Percentiles rank a stretch among this genome's conserved stretches.
phyloP scores from a whole-genome alignment of 1,140 invertebrate genomes.

The Drosophila miranda region DNA sequence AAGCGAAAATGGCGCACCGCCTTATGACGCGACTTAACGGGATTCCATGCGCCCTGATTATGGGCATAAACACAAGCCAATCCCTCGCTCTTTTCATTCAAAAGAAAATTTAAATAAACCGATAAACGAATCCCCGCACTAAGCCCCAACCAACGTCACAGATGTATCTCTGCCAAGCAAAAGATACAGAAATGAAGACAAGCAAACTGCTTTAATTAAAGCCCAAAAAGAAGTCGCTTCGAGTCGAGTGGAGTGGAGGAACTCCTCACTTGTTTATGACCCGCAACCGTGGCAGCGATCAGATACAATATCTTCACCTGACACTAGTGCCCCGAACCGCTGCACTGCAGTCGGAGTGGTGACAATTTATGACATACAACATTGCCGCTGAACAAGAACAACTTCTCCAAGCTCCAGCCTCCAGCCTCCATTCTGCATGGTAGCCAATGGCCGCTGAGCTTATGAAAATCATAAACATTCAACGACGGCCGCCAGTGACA shows the following conservation, averaged over 20 bases:
- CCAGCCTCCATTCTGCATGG: background rate
- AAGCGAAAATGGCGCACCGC: slow-evolving; percentile 73
- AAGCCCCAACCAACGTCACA: slow-evolving; percentile 55
- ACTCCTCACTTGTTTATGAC: slow-evolving; percentile 65
- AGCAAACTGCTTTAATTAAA: slow-evolving; percentile 75
- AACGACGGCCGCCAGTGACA: slow-evolving; percentile 63
- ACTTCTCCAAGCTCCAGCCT: slow-evolving; percentile 31
- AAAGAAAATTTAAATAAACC: slow-evolving; percentile 69
- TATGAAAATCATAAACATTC: slow-evolving; percentile 82
- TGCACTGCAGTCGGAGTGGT: slow-evolving; percentile 25
- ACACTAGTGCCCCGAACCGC: slow-evolving; percentile 42
- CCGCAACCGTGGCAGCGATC: slow-evolving; percentile 67
- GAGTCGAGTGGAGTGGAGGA: background rate
- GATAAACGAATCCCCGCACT: slow-evolving; percentile 65
- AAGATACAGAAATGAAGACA: slow-evolving; percentile 63
- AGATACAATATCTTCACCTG: slow-evolving; percentile 76
- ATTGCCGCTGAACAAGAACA: slow-evolving; percentile 28
- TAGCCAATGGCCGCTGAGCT: slow-evolving; percentile 60
- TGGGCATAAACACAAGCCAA: slow-evolving; percentile 64
- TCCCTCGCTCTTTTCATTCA: slow-evolving; percentile 13
- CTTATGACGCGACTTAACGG: slow-evolving; percentile 78
- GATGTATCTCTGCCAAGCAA: slow-evolving; percentile 16
- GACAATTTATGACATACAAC: slow-evolving; percentile 81
- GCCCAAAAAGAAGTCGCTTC: slow-evolving; percentile 21
- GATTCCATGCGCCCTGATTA: slow-evolving; percentile 74